A percentile compares a stretch with the other conserved stretches of the same genome.
Evolutionary conservation across 2,797 vertebrate species (phyloP).

Genomic region (Meda fulgida): DNA sequence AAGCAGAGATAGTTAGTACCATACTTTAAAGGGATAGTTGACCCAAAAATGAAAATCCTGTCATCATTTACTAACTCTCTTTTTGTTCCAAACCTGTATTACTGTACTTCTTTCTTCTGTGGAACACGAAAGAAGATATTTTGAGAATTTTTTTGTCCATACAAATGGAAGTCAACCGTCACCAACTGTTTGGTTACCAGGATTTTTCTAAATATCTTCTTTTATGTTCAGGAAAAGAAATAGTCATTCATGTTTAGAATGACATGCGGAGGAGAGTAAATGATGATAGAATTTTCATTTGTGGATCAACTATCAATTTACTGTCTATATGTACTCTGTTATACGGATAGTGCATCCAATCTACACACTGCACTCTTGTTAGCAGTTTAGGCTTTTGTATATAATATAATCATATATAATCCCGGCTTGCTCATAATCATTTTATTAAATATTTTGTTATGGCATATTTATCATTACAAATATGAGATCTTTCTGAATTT

Average conservation of each 20-base stretch:
- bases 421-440: not conserved
- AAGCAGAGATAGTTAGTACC: not conserved
- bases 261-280: not conserved
- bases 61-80: not conserved
- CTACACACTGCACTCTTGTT: not conserved
- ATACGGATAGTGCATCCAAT: not conserved
- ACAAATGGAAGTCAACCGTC: not conserved
- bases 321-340: not conserved
- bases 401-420: no score
- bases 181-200: not conserved
- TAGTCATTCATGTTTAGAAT: not conserved
- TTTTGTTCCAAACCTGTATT: not conserved
- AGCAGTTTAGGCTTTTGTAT: not conserved
- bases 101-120: not conserved
- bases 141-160: slow-evolving; percentile 1
- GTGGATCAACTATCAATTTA: not conserved
- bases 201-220: not conserved
- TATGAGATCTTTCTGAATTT: not conserved
- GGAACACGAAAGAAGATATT: not conserved
- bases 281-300: not conserved
- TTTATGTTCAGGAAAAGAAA: not conserved
- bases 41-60: not conserved
- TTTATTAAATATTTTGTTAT: not conserved
- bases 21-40: not conserved
- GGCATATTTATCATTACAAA: not conserved